These are phyloP conservation scores for Prochilodus magdalenae DNA, from an alignment of 2,113 vertebrate species.

Conservation along the genomic window DNA sequence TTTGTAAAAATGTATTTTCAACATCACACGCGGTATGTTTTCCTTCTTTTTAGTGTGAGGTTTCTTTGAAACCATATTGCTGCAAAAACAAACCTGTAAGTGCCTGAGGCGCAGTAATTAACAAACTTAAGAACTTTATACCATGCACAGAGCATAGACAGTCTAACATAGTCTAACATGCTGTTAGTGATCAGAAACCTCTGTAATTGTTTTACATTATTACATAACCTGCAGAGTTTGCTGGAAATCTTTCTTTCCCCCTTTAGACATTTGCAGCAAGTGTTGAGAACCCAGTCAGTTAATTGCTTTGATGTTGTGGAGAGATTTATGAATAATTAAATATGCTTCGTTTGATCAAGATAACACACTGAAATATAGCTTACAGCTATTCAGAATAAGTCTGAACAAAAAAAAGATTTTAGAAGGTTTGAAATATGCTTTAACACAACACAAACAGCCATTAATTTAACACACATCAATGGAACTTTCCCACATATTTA, in stretches of 20 bases:
- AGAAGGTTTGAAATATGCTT: neutral
- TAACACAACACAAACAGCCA: neutral
- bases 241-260: neutral
- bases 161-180: neutral
- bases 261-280: neutral
- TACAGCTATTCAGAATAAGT: neutral
- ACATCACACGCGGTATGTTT: too few species aligned
- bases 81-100: neutral
- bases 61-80: neutral
- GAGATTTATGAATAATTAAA: neutral
- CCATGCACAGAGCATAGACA: neutral
- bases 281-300: too few species aligned
- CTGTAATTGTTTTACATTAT: neutral
- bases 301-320: slow-evolving; percentile 15
- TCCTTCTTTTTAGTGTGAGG: neutral
- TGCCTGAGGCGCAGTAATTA: neutral
- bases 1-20: too few species aligned
- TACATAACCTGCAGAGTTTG: neutral
- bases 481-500: neutral
- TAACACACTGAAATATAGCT: neutral
- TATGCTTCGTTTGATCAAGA: slow-evolving; percentile 1
- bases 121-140: too few species aligned
- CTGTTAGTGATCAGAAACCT: neutral
- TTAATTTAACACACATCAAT: neutral
- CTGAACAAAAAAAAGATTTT: neutral